These are phyloP conservation scores for Venusia cambrica DNA, from an alignment of 2,888 invertebrate genomes.

Conservation along the genomic window DNA sequence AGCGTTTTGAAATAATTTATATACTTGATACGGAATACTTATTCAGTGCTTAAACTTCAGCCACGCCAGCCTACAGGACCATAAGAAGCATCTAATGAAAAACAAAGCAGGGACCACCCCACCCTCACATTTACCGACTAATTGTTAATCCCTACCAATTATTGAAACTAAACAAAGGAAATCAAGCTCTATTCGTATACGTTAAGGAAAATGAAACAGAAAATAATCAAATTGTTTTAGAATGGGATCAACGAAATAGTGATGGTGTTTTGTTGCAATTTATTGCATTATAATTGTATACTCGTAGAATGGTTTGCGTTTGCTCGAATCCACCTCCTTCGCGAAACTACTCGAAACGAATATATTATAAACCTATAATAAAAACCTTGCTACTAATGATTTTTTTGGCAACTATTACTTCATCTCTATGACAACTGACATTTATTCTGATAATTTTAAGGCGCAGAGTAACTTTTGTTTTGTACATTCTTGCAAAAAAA, in stretches of 20 bases:
- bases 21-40: constrained; percentile 14
- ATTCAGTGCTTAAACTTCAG: constrained; percentile 20
- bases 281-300: no score
- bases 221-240: not conserved
- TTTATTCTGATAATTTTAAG: no score
- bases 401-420: no score
- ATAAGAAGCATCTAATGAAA: constrained; percentile 38
- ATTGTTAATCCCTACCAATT: constrained; percentile 30
- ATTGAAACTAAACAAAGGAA: constrained; percentile 2
- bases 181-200: constrained; percentile 7
- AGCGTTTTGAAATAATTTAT: constrained; percentile 9
- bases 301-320: no score
- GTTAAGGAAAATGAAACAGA: constrained; percentile 1
- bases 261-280: constrained; percentile 6
- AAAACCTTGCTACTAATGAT: no score
- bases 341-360: no score
- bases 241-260: constrained; percentile 2
- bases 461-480: no score
- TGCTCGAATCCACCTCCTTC: no score
- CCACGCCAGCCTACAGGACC: constrained; percentile 12
- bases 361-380: no score
- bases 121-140: constrained; percentile 31
- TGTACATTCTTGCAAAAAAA: no score
- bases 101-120: constrained; percentile 36
- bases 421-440: no score